phyloP scores from a whole-genome alignment of 2,113 vertebrate species.

The Ammodramus savannarum region DNA sequence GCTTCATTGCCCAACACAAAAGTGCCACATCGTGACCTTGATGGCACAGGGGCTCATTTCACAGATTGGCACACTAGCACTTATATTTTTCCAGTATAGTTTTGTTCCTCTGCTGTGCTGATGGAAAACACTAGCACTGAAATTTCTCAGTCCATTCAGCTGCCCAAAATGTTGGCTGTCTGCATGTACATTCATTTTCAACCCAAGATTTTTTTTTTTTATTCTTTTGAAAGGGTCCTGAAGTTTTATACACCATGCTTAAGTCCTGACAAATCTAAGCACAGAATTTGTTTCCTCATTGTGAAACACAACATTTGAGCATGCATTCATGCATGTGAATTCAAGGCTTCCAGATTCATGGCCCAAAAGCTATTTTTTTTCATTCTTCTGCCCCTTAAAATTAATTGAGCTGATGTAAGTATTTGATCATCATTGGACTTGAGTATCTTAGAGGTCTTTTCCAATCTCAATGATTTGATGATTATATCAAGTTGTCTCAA shows the following conservation, averaged over 20 bases:
- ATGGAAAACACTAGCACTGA: neutral
- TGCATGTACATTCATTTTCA: neutral
- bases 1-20: neutral
- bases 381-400: neutral
- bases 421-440: neutral
- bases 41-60: neutral
- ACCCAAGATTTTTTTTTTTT: too few relatives aligned
- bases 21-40: fast-evolving
- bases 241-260: neutral
- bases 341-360: neutral
- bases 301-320: neutral
- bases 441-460: neutral
- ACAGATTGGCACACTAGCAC: neutral
- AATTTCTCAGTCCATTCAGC: neutral
- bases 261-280: neutral
- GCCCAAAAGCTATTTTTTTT: neutral
- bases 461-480: neutral
- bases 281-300: neutral
- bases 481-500: neutral
- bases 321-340: neutral
- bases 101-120: neutral
- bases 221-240: neutral
- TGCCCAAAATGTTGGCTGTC: neutral
- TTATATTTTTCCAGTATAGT: neutral
- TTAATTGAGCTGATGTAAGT: neutral